Percentiles rank a stretch among this genome's conserved stretches.
Evolutionary conservation across 2,797 vertebrate species (phyloP).

Genomic region (Cephalopachus bancanus): DNA sequence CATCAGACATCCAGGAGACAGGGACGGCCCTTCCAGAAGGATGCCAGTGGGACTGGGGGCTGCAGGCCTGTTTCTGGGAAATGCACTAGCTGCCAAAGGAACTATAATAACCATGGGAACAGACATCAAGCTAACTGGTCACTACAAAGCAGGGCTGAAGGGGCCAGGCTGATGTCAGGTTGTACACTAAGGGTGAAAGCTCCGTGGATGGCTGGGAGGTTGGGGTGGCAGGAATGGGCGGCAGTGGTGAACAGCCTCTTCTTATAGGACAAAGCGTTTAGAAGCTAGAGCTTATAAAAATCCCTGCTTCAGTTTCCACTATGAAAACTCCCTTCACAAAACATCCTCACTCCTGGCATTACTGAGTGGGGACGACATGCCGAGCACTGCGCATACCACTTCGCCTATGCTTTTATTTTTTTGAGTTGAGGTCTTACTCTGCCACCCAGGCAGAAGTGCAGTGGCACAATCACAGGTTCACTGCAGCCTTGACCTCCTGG

Average conservation of each 20-base stretch:
- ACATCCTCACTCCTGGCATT: accelerated
- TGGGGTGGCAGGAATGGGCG: background rate
- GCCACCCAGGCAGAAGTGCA: too few species aligned
- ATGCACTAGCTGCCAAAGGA: conserved; percentile 44
- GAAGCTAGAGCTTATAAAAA: background rate
- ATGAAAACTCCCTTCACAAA: background rate
- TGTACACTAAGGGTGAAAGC: background rate
- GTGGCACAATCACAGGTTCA: too few species aligned
- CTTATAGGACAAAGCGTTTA: background rate
- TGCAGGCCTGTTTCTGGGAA: conserved; percentile 20
- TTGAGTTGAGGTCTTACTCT: too few species aligned
- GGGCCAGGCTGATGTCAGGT: background rate
- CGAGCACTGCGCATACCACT: background rate
- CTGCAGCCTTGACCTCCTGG: too few species aligned
- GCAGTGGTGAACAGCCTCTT: background rate
- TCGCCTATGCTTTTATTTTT: too few species aligned
- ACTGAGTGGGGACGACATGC: background rate
- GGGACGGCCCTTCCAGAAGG: background rate
- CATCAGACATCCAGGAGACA: background rate
- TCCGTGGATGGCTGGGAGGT: background rate
- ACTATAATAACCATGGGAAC: conserved; percentile 71
- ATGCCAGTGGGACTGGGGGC: background rate
- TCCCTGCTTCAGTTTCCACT: background rate
- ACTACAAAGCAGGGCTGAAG: background rate
- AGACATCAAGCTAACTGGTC: conserved; percentile 30